Percentiles rank a stretch among this genome's conserved stretches.
Conservation (phyloP, 1,140 invertebrate genomes). For the Pseudomyrmex cubaensis region DNA sequence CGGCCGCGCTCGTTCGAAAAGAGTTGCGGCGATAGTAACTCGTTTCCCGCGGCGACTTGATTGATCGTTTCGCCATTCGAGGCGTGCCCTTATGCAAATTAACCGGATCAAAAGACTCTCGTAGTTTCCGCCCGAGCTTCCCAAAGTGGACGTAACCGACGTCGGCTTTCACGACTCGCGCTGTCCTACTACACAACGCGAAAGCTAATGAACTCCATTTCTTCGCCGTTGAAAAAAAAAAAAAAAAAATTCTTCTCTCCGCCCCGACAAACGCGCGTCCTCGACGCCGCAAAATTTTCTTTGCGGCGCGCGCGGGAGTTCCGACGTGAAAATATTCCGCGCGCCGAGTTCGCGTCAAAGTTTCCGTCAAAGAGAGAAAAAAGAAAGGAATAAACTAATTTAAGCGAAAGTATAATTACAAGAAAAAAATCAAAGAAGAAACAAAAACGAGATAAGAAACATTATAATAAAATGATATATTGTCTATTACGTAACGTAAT, state of each 20-base stretch:
- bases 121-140: slow-evolving; percentile 53
- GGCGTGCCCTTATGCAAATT: slow-evolving; percentile 74
- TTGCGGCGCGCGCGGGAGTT: not conserved
- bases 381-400: not conserved
- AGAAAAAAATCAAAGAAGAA: no score
- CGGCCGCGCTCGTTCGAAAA: not conserved
- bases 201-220: slow-evolving; percentile 64
- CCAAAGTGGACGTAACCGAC: slow-evolving; percentile 55
- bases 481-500: not conserved
- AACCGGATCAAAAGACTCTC: slow-evolving; percentile 69
- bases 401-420: no score
- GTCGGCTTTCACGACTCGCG: slow-evolving; percentile 26
- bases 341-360: not conserved
- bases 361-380: not conserved
- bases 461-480: no score
- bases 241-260: not conserved
- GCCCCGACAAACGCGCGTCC: not conserved
- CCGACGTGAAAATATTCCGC: not conserved
- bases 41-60: slow-evolving; percentile 67
- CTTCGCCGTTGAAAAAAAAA: not conserved
- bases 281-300: not conserved
- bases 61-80: slow-evolving; percentile 69
- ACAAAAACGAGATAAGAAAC: no score
- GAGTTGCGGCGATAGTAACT: slow-evolving; percentile 34
- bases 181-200: slow-evolving; percentile 51